Evolutionary conservation across 2,888 invertebrate genomes (phyloP).

Genomic region (Agriopis aurantiaria): DNA sequence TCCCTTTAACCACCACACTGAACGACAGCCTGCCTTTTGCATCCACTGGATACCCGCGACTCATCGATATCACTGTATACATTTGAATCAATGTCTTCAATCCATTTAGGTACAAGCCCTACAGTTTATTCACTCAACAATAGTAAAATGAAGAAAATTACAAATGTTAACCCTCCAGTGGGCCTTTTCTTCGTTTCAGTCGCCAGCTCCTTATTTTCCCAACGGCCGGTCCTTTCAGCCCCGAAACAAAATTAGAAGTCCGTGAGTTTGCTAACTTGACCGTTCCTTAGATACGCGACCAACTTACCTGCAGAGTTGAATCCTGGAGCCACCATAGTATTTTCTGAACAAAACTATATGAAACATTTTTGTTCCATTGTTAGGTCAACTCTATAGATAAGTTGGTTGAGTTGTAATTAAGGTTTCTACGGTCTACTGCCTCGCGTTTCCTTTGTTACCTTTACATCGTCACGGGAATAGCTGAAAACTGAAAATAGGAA

Average conservation of each 20-base stretch:
- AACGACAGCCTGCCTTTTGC: too few species aligned
- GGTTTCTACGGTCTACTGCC: conserved; percentile 25
- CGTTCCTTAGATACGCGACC: conserved; percentile 21
- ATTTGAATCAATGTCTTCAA: too few species aligned
- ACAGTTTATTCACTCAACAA: too few species aligned
- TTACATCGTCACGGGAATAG: conserved; percentile 5
- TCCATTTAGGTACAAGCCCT: background rate
- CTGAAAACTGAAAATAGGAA: conserved; percentile 24
- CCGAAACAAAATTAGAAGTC: conserved; percentile 32
- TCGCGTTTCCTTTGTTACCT: conserved; percentile 25
- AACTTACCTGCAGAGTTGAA: background rate
- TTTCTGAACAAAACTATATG: background rate
- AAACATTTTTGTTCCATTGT: background rate
- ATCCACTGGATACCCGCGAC: too few species aligned
- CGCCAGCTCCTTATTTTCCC: conserved; percentile 30
- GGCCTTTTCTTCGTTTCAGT: conserved; percentile 3
- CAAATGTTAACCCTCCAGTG: too few species aligned
- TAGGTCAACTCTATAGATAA: background rate
- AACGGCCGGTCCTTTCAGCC: conserved; percentile 24
- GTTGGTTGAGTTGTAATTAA: conserved; percentile 25
- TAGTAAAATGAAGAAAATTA: too few species aligned
- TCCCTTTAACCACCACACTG: too few species aligned
- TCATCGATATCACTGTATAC: too few species aligned
- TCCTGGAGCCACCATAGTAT: background rate
- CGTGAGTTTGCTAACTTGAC: conserved; percentile 27